Evolutionary conservation across 2,888 invertebrate genomes (phyloP), one percentile per base, ranked within the genome.

Genomic region (Stenchaetothrips biformis): DNA sequence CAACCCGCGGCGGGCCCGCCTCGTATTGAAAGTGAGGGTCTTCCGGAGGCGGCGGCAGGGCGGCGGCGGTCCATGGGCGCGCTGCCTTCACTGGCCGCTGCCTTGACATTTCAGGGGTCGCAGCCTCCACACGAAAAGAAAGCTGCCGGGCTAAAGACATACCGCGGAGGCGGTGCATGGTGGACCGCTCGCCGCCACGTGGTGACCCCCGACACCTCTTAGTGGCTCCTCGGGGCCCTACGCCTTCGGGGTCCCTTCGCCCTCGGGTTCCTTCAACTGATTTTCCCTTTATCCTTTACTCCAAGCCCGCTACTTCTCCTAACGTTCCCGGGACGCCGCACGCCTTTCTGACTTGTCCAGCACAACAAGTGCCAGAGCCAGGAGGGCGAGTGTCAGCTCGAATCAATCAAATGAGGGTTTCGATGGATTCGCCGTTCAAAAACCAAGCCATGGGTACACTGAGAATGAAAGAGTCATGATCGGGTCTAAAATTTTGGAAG

Each of bases 51-150:
- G 18, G 62, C 62, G 18, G 62, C 62, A 9, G 62, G 62, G 62
- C 62, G 7, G 62, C 62, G 2, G 62, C 62, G n/a, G 62, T 13
- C n/a, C 62, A 13, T 2, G n/a, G 13, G 18, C 16, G 53, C n/a
- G n/a, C n/a, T n/a, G n/a, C 53, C 53, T 53, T 18, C 53, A 8
- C 67, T n/a, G 21, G 67, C 62, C 18, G 62, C n/a, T n/a, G n/a
- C n/a, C 62, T 53, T 67, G 67, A 67, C 67, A 67, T 67, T 67
- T 67, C 67, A 67, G 67, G 21, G 67, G 67, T 67, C 67, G 67
- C 9, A 67, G 49, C 49, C 49, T 7, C 8, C 9, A 21, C 67
- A 67, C 67, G 67, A 67, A 67, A 67, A 67, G 67, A 67, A 67
- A 67, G 67, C 67, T 67, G 67, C 67, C 67, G 67, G 67, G 67